These are phyloP conservation scores for Perdita meconis DNA, from an alignment of 2,888 invertebrate genomes.

Conservation along the genomic window DNA sequence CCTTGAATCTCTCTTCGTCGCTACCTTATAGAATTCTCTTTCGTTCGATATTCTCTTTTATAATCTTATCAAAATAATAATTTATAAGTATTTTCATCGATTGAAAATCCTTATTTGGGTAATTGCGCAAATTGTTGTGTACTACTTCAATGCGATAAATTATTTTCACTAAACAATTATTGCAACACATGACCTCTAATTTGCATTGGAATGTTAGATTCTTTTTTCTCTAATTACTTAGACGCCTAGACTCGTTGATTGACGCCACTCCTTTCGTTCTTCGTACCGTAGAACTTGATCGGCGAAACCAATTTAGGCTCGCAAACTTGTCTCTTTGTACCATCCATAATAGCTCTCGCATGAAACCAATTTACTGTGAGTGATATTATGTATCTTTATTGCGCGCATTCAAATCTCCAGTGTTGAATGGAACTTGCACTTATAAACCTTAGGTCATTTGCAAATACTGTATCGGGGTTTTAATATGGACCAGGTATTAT, in stretches of 20 bases:
- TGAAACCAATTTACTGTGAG: background rate
- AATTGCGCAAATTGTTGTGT: too few relatives aligned
- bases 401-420: slow-evolving; percentile 1
- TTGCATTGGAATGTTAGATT: slow-evolving; percentile 27
- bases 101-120: too few relatives aligned
- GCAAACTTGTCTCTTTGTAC: slow-evolving; percentile 41
- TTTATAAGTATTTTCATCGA: too few relatives aligned
- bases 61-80: too few relatives aligned
- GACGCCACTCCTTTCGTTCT: slow-evolving; percentile 37
- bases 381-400: background rate
- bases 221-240: slow-evolving; percentile 18
- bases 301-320: slow-evolving; percentile 62
- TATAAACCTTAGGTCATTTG: background rate
- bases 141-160: background rate
- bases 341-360: slow-evolving; percentile 30
- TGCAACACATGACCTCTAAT: slow-evolving; percentile 29
- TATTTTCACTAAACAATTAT: slow-evolving; percentile 8
- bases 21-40: slow-evolving; percentile 7
- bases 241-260: slow-evolving; percentile 4
- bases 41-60: too few relatives aligned
- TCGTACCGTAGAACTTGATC: slow-evolving; percentile 48
- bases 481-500: too few relatives aligned
- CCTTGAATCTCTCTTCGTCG: slow-evolving; percentile 7
- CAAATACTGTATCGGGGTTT: background rate
- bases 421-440: background rate